Evolutionary conservation across 2,888 invertebrate species (phyloP).

Genomic region (Entomobrya multifasciata): DNA sequence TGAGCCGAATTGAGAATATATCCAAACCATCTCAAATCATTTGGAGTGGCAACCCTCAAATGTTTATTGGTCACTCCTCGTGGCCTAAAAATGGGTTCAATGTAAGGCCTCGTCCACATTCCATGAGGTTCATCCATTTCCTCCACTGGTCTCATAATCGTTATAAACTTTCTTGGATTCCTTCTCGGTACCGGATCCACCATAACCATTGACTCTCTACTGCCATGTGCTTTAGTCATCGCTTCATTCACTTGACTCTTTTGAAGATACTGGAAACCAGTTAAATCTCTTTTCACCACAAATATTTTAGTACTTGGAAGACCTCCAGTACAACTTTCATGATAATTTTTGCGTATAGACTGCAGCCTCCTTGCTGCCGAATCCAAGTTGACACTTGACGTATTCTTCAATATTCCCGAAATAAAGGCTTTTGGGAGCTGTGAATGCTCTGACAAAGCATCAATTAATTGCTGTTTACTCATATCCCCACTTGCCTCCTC

Average conservation of each 20-base stretch:
- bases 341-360: conserved; percentile 37
- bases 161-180: conserved; percentile 69
- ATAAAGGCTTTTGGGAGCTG: conserved; percentile 46
- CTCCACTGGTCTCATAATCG: conserved; percentile 74
- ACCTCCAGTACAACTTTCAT: conserved; percentile 30
- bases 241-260: conserved; percentile 64
- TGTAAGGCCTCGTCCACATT: conserved; percentile 74
- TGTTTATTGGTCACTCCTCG: conserved; percentile 70
- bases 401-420: conserved; percentile 69
- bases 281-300: conserved; percentile 75
- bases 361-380: conserved; percentile 56
- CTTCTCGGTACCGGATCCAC: conserved; percentile 71
- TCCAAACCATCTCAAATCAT: conserved; percentile 77
- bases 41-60: conserved; percentile 65
- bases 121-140: conserved; percentile 73
- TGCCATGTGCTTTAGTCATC: conserved; percentile 62
- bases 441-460: conserved; percentile 60
- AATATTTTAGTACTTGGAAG: conserved; percentile 74
- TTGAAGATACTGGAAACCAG: conserved; percentile 73
- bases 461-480: conserved; percentile 43
- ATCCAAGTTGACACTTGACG: conserved; percentile 65
- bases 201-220: conserved; percentile 67
- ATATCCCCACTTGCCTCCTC: background rate
- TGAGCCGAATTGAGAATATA: conserved; percentile 72
- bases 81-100: conserved; percentile 77